Conservation (phyloP, 2,888 invertebrate genomes). For the Mythimna vitellina region DNA sequence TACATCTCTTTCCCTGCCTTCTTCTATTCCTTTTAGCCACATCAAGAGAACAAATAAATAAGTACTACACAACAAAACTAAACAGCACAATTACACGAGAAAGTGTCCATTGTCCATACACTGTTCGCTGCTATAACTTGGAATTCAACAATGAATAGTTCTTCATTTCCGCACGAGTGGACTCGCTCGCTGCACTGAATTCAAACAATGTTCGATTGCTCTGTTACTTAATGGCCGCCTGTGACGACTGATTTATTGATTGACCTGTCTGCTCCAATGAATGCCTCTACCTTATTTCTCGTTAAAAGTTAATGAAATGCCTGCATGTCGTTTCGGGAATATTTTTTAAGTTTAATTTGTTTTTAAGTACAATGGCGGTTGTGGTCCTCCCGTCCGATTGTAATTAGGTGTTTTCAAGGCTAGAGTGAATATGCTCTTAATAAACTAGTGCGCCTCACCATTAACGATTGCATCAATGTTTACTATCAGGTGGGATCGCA, state of each 20-base stretch:
- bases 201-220: slow-evolving; percentile 65
- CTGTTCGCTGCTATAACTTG: slow-evolving; percentile 44
- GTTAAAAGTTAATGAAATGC: slow-evolving; percentile 41
- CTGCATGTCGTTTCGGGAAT: not conserved
- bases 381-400: no score
- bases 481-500: no score
- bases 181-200: slow-evolving; percentile 57
- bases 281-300: slow-evolving; percentile 45
- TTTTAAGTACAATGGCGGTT: not conserved
- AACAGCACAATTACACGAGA: slow-evolving; percentile 17
- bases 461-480: no score
- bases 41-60: not conserved
- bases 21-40: no score
- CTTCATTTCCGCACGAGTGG: slow-evolving; percentile 61
- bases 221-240: slow-evolving; percentile 64
- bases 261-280: slow-evolving; percentile 54
- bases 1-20: no score
- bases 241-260: slow-evolving; percentile 67
- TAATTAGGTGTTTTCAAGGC: no score
- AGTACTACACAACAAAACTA: not conserved
- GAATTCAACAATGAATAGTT: slow-evolving; percentile 60
- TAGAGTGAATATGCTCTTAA: no score
- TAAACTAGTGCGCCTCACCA: no score
- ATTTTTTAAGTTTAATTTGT: not conserved
- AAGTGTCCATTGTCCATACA: slow-evolving; percentile 12